Conservation (phyloP, 2,888 invertebrate species). For the Pecten maximus region DNA sequence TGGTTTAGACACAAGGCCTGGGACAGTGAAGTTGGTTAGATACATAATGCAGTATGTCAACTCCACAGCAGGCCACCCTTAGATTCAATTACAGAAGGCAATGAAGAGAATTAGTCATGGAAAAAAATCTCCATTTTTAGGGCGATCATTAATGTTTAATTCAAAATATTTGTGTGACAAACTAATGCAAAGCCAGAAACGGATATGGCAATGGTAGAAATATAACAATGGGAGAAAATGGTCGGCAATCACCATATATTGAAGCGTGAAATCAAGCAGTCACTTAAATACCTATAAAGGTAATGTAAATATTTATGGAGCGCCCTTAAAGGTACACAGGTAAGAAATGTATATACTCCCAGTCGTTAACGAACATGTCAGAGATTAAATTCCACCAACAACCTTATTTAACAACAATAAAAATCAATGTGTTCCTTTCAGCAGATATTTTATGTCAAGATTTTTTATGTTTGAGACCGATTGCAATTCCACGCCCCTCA, state of each 20-base stretch:
- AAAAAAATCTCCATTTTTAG: neutral
- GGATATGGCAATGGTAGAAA: neutral
- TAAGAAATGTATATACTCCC: neutral
- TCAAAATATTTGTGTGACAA: neutral
- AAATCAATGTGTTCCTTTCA: conserved; percentile 30
- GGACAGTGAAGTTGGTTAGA: neutral
- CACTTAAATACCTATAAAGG: conserved; percentile 15
- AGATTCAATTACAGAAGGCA: neutral
- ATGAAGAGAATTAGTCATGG: neutral
- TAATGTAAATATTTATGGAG: conserved; percentile 27
- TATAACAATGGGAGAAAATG: neutral
- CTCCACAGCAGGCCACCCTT: neutral
- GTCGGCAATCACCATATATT: neutral
- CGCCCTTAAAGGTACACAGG: neutral
- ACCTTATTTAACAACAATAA: conserved; percentile 29
- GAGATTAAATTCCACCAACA: neutral
- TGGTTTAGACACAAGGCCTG: neutral
- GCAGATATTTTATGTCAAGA: conserved; percentile 23
- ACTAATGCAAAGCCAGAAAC: neutral
- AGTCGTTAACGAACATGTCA: neutral
- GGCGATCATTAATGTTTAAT: neutral
- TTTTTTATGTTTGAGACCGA: conserved; percentile 15
- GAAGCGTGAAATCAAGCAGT: neutral
- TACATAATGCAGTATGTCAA: neutral
- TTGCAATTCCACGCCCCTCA: conserved; percentile 4